Percentiles rank a stretch among this genome's conserved stretches.
phyloP scores from a whole-genome alignment of 2,113 vertebrate genomes.

The Xenus cinereus region DNA sequence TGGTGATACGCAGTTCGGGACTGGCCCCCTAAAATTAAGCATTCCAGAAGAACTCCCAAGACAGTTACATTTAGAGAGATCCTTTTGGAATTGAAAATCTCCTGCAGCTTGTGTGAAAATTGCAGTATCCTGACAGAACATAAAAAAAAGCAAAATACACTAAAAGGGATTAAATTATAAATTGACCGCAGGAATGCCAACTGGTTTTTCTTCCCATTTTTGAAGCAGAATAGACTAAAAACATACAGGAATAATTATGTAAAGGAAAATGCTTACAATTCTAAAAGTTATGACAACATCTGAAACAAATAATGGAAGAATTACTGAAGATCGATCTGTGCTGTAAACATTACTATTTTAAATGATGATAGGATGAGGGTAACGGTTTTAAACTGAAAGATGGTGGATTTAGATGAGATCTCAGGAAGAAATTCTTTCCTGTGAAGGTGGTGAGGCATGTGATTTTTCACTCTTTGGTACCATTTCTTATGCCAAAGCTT shows the following conservation, averaged over 20 bases:
- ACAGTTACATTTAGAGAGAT: neutral
- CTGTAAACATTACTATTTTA: neutral
- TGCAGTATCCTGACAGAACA: neutral
- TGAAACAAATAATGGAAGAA: neutral
- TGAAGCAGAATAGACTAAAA: neutral
- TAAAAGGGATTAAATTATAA: neutral
- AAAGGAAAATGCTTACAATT: neutral
- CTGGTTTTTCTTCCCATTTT: neutral
- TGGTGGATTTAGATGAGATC: no score
- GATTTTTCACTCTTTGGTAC: neutral
- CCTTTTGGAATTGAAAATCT: neutral
- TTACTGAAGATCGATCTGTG: neutral
- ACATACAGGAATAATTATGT: neutral
- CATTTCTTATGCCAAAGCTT: neutral
- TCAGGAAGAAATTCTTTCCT: no score
- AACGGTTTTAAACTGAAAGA: no score
- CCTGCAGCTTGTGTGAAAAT: neutral
- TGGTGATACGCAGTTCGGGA: neutral
- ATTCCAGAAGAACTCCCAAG: neutral
- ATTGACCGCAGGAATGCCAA: neutral
- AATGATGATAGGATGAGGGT: no score
- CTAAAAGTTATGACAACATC: neutral
- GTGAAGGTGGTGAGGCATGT: neutral
- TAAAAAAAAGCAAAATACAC: neutral
- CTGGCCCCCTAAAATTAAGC: neutral